A percentile compares a stretch with the other conserved stretches of the same genome.
Evolutionary conservation across 2,113 vertebrate genomes (phyloP).

Genomic region (Lophotis ruficrista): DNA sequence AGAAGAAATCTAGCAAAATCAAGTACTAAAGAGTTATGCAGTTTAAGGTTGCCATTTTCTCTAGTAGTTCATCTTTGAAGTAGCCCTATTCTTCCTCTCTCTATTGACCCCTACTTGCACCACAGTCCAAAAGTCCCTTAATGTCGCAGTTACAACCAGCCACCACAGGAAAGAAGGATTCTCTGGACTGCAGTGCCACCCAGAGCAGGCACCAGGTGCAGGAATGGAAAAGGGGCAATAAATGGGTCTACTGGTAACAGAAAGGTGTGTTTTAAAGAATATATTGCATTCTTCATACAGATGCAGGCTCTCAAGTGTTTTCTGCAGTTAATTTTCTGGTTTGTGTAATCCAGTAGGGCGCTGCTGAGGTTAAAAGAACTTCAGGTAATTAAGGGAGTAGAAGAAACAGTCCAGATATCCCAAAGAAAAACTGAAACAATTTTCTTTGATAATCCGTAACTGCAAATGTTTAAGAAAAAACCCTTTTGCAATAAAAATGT

Average conservation of each 20-base stretch:
- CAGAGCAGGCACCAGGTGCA: conserved; percentile 14
- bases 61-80: neutral
- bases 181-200: conserved; percentile 47
- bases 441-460: neutral
- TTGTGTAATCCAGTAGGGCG: neutral
- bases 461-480: neutral
- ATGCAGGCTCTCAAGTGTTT: neutral
- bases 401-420: neutral
- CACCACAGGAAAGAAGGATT: neutral
- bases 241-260: neutral
- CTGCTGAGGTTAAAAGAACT: neutral
- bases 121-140: neutral
- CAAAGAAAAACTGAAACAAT: neutral
- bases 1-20: neutral
- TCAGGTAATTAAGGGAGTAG: neutral
- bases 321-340: neutral
- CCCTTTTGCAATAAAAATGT: neutral
- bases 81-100: neutral
- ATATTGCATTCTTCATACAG: neutral
- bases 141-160: neutral
- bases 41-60: neutral
- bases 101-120: neutral
- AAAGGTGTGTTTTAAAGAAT: neutral
- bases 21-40: neutral
- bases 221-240: neutral